Conservation (phyloP, 2,113 vertebrate species). For the Piprites chloris region DNA sequence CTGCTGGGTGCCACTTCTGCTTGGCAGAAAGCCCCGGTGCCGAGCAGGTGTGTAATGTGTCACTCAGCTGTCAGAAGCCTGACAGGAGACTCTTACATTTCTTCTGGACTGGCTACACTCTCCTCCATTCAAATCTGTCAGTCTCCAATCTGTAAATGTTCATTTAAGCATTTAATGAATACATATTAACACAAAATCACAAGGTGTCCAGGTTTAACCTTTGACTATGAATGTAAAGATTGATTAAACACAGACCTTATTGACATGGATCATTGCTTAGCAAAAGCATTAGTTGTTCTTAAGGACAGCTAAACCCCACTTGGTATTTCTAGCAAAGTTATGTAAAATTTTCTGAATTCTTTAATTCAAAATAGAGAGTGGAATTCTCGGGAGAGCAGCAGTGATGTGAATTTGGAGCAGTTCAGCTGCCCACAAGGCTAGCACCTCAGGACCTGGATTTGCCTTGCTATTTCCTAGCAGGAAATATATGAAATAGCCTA, state of each 20-base stretch:
- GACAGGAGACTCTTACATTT: not conserved
- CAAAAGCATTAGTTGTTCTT: not conserved
- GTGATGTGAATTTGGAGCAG: not conserved
- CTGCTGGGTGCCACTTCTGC: not conserved
- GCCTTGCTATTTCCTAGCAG: not conserved
- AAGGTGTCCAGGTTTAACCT: not conserved
- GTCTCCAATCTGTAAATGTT: not conserved
- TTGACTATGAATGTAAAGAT: not conserved
- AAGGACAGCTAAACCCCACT: not conserved
- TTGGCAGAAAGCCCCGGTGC: not conserved
- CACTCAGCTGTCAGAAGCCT: not conserved
- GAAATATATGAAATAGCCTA: not conserved
- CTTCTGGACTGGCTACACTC: not conserved
- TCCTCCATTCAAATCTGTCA: not conserved
- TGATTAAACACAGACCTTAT: not conserved
- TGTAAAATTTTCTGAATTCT: not conserved
- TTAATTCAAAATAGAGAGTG: not conserved
- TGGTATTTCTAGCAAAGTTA: not conserved
- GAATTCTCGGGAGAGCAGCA: not conserved
- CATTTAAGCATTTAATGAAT: not conserved
- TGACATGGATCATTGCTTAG: not conserved
- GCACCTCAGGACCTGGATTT: not conserved
- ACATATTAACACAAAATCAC: not conserved
- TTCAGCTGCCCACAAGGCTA: not conserved
- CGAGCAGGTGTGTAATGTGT: not conserved